Evolutionary conservation across 2,888 invertebrate species (phyloP).

Genomic region (Xestia ashworthii): DNA sequence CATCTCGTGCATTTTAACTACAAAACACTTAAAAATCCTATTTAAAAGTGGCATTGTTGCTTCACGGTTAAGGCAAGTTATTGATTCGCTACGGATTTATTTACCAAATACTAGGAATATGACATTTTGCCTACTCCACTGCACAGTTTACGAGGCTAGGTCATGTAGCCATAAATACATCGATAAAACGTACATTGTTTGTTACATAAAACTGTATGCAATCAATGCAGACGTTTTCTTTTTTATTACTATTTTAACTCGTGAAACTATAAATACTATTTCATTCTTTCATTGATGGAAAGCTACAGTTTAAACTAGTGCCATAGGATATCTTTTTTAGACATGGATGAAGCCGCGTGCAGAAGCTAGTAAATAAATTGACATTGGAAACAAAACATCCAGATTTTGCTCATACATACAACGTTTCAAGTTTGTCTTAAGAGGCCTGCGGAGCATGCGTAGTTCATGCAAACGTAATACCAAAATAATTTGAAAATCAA

Average conservation of each 20-base stretch:
- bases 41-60: slow-evolving; percentile 4
- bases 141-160: slow-evolving; percentile 35
- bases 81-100: slow-evolving; percentile 12
- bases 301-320: not conserved
- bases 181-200: slow-evolving; percentile 5
- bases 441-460: too few relatives aligned
- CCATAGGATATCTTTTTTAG: too few relatives aligned
- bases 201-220: slow-evolving; percentile 5
- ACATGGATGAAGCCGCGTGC: not conserved
- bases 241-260: not conserved
- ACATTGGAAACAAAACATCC: not conserved
- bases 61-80: slow-evolving; percentile 7
- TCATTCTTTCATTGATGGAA: not conserved
- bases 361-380: not conserved
- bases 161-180: slow-evolving; percentile 33
- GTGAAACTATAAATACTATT: not conserved
- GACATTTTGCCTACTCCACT: slow-evolving; percentile 15
- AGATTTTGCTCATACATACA: not conserved
- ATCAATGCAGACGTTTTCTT: not conserved
- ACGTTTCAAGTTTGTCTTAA: not conserved
- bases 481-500: too few relatives aligned
- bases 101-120: slow-evolving; percentile 7
- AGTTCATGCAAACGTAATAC: too few relatives aligned
- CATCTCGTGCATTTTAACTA: not conserved
- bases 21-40: slow-evolving; percentile 1